Evolutionary conservation across 2,888 invertebrate genomes (phyloP).

Genomic region (Acanthococcus lagerstroemiae): DNA sequence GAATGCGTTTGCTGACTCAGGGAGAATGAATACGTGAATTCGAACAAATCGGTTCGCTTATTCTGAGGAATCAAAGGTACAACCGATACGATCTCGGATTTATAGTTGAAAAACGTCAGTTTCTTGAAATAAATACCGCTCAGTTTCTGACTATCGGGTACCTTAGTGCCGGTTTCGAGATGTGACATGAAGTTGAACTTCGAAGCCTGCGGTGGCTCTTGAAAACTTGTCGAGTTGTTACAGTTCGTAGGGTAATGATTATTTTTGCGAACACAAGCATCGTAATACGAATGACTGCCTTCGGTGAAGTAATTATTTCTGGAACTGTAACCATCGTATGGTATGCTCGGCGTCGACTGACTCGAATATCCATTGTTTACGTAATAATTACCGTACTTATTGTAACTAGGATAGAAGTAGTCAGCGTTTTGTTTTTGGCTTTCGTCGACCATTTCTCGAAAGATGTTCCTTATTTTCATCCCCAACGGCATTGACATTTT

Average conservation of each 20-base stretch:
- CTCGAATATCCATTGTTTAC: not conserved
- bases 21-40: not conserved
- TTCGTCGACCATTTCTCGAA: not conserved
- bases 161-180: not conserved
- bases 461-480: slow-evolving; percentile 2
- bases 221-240: not conserved
- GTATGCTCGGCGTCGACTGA: not conserved
- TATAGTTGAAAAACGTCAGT: slow-evolving; percentile 11
- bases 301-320: not conserved
- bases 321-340: not conserved
- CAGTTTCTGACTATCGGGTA: not conserved
- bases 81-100: not conserved
- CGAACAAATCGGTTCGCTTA: slow-evolving; percentile 2
- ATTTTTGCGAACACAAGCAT: not conserved
- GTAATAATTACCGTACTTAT: slow-evolving; percentile 4
- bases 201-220: not conserved
- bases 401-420: not conserved
- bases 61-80: not conserved
- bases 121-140: not conserved
- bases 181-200: not conserved
- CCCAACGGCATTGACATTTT: not conserved
- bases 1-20: not conserved
- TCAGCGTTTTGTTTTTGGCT: not conserved
- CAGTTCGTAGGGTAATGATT: not conserved
- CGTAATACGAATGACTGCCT: not conserved